These are phyloP conservation scores for Crocuta crocuta DNA, from an alignment of 2,113 vertebrate genomes.

Conservation along the genomic window DNA sequence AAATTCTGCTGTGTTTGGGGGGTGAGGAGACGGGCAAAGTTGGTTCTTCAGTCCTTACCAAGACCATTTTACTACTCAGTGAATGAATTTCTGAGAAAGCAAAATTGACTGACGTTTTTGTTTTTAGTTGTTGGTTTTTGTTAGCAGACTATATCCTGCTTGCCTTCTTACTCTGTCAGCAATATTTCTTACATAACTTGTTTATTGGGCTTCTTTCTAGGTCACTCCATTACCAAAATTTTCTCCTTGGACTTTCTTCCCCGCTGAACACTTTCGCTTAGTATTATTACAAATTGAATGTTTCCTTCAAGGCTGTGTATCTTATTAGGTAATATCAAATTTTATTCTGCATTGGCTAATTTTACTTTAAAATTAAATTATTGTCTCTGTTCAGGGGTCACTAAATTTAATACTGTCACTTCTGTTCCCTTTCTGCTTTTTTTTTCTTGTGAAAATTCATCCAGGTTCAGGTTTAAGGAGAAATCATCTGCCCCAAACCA, in stretches of 20 bases:
- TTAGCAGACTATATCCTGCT: neutral
- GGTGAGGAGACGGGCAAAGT: neutral
- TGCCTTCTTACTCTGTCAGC: neutral
- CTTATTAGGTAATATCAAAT: conserved; percentile 51
- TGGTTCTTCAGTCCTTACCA: neutral
- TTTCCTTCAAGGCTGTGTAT: conserved; percentile 45
- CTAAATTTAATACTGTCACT: conserved; percentile 62
- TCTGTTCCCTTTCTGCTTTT: conserved; percentile 4
- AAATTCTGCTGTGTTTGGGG: neutral
- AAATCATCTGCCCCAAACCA: neutral
- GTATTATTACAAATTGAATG: conserved; percentile 57
- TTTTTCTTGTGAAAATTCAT: conserved; percentile 46
- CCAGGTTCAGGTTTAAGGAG: conserved; percentile 6
- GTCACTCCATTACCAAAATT: conserved; percentile 56
- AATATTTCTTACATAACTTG: conserved; percentile 45
- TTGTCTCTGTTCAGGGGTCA: conserved; percentile 54
- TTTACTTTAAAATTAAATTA: conserved; percentile 76
- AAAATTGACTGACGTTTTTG: neutral
- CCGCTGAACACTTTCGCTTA: conserved; percentile 8
- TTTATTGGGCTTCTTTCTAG: conserved; percentile 36
- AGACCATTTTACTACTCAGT: conserved; percentile 6
- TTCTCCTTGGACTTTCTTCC: conserved; percentile 45
- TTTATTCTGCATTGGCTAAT: conserved; percentile 58
- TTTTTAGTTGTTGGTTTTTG: neutral
- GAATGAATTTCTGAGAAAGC: conserved; percentile 47